Evolutionary conservation across 2,888 invertebrate species (phyloP), one percentile per base, ranked within the genome.

Genomic region (Caenorhabditis imperialis): DNA sequence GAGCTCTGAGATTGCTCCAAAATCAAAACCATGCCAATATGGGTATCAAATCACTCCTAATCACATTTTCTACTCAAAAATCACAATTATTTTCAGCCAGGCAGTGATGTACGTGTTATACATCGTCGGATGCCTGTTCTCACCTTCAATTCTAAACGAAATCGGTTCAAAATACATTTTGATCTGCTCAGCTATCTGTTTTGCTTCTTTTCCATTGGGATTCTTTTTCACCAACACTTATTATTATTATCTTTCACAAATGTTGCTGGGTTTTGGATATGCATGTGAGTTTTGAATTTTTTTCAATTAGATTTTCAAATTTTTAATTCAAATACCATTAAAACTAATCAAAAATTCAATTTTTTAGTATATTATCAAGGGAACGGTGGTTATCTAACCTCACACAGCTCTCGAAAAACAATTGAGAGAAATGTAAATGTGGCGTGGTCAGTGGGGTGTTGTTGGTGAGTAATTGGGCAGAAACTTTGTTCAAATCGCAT

Each of bases 181-280:
- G 7, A 47, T 77, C 18, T 50, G 47, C 25, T 51, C 67, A 0
- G 69, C 79, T 1, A 40, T 75, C 14, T 57, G 57, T 40, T 78
- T 72, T 33, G 69, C 78, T 0, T 14, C 74, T 18, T 76, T 67
- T 40, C 73, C 72, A 8, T 10, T 69, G 0, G 78, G 79, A 40
- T 82, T 81, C 63, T 51, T 82, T 38, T 79, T 77, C 57, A 72
- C 79, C n/a, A 79, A 80, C 45, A 42, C 45, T 20, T 61, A 75
- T 25, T 78, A 77, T 27, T 82, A 74, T 53, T 82, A 77, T 55
- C 44, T 70, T 10, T 69, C 78, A 3, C 55, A 57, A 5, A 58
- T 65, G 1, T n/a, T 78, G 5, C 65, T 80, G 38, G 82, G 82
- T 1, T 35, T 78, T n/a, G 82, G 81, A 8, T 79, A 75, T 27